Conservation (phyloP, 2,888 invertebrate species). For the Lumbricus terrestris region DNA sequence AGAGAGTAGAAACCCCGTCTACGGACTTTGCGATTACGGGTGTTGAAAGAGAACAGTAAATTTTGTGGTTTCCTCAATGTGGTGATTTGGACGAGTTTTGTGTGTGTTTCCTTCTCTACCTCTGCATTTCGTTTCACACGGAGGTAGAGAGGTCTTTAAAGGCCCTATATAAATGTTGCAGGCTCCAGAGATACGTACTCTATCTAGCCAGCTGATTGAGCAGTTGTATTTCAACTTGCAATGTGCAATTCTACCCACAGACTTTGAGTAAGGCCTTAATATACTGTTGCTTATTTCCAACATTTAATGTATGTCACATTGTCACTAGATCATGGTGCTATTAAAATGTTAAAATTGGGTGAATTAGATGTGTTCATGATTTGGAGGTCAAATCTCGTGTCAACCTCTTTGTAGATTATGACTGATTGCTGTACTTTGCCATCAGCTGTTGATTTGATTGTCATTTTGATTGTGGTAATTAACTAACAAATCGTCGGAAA, state of each 20-base stretch:
- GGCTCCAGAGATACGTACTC: not conserved
- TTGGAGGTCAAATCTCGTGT: not conserved
- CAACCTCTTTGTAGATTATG: not conserved
- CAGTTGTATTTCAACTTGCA: not conserved
- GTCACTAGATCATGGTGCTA: not conserved
- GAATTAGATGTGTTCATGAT: not conserved
- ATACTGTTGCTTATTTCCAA: no score
- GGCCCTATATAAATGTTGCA: not conserved
- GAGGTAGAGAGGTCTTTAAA: not conserved
- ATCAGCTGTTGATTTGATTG: not conserved
- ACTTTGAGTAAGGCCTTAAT: not conserved
- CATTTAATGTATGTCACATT: no score
- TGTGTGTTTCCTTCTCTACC: not conserved
- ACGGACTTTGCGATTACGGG: not conserved
- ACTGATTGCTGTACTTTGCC: not conserved
- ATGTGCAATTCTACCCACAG: not conserved
- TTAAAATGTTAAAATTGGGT: not conserved
- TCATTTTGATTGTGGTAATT: not conserved
- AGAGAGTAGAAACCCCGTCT: no score
- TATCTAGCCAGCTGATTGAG: not conserved
- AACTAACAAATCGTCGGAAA: not conserved
- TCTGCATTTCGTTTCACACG: not conserved
- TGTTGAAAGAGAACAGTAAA: not conserved
- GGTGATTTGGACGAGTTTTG: not conserved
- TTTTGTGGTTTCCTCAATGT: not conserved